These are phyloP conservation scores for Pygoscelis antarcticus DNA, from an alignment of 2,113 vertebrate genomes.

Conservation along the genomic window DNA sequence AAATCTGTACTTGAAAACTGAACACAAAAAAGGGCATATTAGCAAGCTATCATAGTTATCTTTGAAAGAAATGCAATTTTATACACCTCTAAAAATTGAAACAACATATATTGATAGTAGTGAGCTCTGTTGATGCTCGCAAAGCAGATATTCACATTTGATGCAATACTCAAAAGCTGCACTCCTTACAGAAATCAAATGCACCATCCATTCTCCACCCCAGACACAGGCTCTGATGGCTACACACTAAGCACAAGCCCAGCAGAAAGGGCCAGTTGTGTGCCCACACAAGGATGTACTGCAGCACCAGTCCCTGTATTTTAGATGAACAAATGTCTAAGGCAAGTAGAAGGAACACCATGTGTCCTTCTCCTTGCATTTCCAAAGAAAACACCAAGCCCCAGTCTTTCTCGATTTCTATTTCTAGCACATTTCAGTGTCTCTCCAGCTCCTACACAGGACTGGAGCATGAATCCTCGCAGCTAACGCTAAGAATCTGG, in stretches of 20 bases:
- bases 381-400: not conserved
- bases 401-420: accelerated
- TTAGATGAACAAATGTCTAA: not conserved
- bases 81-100: not conserved
- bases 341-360: not conserved
- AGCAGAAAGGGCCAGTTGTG: accelerated
- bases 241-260: not conserved
- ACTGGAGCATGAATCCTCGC: not conserved
- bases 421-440: not conserved
- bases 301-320: not conserved
- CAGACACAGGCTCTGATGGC: not conserved
- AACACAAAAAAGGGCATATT: not conserved
- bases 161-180: too few relatives aligned
- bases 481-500: not conserved
- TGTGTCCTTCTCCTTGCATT: not conserved
- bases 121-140: not conserved
- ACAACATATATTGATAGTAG: not conserved
- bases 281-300: accelerated
- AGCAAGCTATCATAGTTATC: not conserved
- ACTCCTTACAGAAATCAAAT: not conserved
- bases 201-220: not conserved
- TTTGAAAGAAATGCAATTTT: not conserved
- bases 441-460: not conserved
- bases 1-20: not conserved
- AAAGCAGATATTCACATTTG: not conserved